Conservation (phyloP, 2,888 invertebrate genomes). For the Heliconius charithonia region DNA sequence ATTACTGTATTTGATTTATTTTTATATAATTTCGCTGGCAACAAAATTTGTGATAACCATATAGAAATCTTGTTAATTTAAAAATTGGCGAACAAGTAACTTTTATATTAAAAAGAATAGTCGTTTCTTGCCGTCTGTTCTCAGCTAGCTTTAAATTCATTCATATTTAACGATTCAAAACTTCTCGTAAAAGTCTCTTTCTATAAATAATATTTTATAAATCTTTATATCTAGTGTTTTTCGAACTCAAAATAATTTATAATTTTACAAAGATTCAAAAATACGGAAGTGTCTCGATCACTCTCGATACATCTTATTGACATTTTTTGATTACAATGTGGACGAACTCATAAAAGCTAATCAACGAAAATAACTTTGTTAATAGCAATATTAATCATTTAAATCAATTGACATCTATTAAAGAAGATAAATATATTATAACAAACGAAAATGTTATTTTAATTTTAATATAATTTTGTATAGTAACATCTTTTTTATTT, state of each 20-base stretch:
- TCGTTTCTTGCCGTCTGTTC: too few species aligned
- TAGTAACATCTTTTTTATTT: not conserved
- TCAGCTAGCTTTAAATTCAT: too few species aligned
- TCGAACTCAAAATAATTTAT: not conserved
- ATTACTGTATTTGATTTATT: too few species aligned
- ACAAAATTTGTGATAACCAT: too few species aligned
- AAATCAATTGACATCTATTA: slow-evolving; percentile 17
- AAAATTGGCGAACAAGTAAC: too few species aligned
- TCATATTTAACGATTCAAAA: too few species aligned
- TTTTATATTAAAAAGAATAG: too few species aligned
- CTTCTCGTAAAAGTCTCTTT: too few species aligned
- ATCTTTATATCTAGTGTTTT: not conserved
- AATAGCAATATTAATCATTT: not conserved
- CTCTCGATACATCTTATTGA: not conserved
- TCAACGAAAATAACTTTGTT: slow-evolving; percentile 1
- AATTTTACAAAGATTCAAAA: not conserved
- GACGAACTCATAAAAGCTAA: slow-evolving; percentile 11
- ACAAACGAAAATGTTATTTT: slow-evolving; percentile 3
- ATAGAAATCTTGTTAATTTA: too few species aligned
- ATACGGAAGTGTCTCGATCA: not conserved
- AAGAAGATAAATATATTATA: not conserved
- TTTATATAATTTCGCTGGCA: too few species aligned
- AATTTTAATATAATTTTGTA: not conserved
- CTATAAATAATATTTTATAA: not conserved
- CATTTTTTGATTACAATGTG: slow-evolving; percentile 1